A percentile compares a stretch with the other conserved stretches of the same genome.
phyloP scores from a whole-genome alignment of 2,113 vertebrate genomes.

The Anser cygnoides region DNA sequence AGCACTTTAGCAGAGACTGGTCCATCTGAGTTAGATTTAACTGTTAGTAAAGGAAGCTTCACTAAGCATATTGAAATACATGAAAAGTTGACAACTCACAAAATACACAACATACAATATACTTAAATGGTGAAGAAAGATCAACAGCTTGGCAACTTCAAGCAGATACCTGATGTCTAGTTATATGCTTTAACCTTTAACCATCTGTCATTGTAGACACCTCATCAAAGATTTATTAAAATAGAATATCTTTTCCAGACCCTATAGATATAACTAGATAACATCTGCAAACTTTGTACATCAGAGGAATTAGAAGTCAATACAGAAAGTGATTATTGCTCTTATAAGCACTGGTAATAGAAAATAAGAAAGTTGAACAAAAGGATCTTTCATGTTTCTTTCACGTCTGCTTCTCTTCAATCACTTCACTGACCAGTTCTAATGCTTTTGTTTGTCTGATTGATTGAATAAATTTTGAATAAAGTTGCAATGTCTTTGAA shows the following conservation, averaged over 20 bases:
- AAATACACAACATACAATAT: neutral
- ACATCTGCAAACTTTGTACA: neutral
- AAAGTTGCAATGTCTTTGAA: neutral
- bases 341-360: neutral
- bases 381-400: neutral
- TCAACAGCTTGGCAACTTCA: neutral
- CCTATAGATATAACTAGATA: neutral
- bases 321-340: neutral
- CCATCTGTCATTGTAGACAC: neutral
- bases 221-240: neutral
- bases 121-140: neutral
- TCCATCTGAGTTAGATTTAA: neutral
- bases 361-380: neutral
- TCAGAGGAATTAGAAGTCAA: neutral
- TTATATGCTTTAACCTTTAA: neutral
- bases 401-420: neutral
- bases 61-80: neutral
- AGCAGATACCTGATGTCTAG: neutral
- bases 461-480: neutral
- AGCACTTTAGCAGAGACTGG: neutral
- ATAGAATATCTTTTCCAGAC: neutral
- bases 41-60: neutral
- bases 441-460: no score
- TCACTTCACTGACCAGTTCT: neutral
- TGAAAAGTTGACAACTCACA: neutral